phyloP scores from a whole-genome alignment of 2,888 invertebrate species.

The Sabatieria punctata region DNA sequence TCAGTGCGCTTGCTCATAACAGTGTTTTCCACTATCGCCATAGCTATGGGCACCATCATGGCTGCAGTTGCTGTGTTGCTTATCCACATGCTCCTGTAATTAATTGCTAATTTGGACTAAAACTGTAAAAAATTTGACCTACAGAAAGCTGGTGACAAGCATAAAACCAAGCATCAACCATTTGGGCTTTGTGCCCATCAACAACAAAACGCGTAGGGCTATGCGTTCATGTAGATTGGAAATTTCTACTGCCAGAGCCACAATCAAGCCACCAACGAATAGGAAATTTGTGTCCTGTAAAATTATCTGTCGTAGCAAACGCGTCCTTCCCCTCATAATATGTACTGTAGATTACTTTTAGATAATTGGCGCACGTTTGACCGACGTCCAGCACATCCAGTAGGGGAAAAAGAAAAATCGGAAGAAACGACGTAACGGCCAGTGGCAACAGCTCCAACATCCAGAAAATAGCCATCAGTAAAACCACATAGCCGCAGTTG shows the following conservation, averaged over 20 bases:
- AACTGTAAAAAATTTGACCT: too few species aligned
- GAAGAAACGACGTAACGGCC: conserved; percentile 19
- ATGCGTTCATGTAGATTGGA: background rate
- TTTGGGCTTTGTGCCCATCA: background rate
- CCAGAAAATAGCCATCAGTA: conserved; percentile 20
- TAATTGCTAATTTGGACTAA: too few species aligned
- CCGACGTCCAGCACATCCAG: conserved; percentile 16
- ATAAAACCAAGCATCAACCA: conserved; percentile 1
- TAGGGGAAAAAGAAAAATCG: conserved; percentile 18
- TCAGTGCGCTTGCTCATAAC: conserved; percentile 4
- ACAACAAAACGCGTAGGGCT: background rate
- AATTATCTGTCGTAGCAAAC: conserved; percentile 9
- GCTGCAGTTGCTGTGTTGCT: background rate
- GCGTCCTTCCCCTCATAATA: too few species aligned
- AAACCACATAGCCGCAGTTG: conserved; percentile 17
- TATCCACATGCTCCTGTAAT: background rate
- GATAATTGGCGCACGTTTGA: conserved; percentile 15
- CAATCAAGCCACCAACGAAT: background rate
- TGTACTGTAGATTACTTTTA: conserved; percentile 16
- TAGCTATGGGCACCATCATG: background rate
- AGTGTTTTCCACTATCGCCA: conserved; percentile 2
- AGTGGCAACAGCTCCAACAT: conserved; percentile 19
- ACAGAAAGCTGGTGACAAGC: background rate
- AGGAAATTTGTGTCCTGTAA: conserved; percentile 1
- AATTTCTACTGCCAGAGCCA: background rate